Conservation (phyloP, 2,888 invertebrate species). For the Protonemura montana region DNA sequence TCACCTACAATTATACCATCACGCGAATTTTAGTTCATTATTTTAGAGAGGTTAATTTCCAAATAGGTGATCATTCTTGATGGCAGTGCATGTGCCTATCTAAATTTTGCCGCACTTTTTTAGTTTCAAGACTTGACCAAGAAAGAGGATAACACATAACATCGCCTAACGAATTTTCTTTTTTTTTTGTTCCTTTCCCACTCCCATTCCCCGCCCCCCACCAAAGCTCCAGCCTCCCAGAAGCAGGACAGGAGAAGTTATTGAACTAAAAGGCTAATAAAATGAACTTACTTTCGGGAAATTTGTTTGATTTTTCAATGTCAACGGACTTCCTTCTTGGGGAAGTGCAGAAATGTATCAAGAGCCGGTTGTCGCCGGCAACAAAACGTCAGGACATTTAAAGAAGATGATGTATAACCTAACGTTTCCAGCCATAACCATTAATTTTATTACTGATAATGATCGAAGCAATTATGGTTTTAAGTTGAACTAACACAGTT, state of each 20-base stretch:
- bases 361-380: neutral
- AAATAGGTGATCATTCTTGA: too few relatives aligned
- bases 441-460: conserved; percentile 40
- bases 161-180: neutral
- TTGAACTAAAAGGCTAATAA: conserved; percentile 1
- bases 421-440: conserved; percentile 15
- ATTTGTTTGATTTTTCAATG: neutral
- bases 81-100: too few relatives aligned
- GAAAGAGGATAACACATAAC: neutral
- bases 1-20: too few relatives aligned
- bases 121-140: too few relatives aligned
- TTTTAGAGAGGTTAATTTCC: too few relatives aligned
- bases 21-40: too few relatives aligned
- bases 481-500: conserved; percentile 33
- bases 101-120: too few relatives aligned
- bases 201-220: neutral
- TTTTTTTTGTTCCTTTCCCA: neutral
- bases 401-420: conserved; percentile 28
- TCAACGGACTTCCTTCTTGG: neutral
- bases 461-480: conserved; percentile 27
- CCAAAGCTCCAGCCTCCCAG: neutral
- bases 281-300: neutral
- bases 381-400: conserved; percentile 15
- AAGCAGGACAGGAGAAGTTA: neutral
- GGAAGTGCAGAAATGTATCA: neutral